Evolutionary conservation across 2,113 vertebrate genomes (phyloP), one percentile per base, ranked within the genome.

Genomic region (Indicator indicator): DNA sequence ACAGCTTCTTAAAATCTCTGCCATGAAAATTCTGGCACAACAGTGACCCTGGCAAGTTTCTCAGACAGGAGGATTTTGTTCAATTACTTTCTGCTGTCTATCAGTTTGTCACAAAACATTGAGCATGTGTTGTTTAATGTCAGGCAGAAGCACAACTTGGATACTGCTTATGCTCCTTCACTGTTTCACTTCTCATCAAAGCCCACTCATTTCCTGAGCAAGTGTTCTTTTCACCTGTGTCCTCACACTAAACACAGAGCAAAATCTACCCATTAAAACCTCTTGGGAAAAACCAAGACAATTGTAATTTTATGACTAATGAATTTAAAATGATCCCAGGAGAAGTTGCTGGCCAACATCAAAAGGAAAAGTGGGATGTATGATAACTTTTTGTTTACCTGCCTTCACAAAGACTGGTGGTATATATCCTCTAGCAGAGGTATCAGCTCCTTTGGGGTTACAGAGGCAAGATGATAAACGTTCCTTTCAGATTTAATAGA

Each of bases 51-150:
- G 59, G 82, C 79, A 91, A 55, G 58, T 83, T 86, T 75, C 54
- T 95, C 73, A 94, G 33, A 44, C 54, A 86, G 72, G 33, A 95
- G 44, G 21, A 69, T 90, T 94, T 95, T 94, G 69, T 78, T 93
- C 94, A 52, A 0, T 88, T 86, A 93, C 65, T 89, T 88, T 93
- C 87, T 91, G 38, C 69, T 83, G n/a, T 86, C 58, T 72, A 93
- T 93, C 79, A 42, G 68, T 88, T 94, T 93, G 91, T 95, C 88
- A 18, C 40, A 67, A 95, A 95, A 95, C 16, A 14, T 70, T 93
- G 85, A 96, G 56, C 95, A 96, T 96, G 89, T 95, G 93, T 94
- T 95, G 93, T 97, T 97, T 95, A 97, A 96, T 88, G 89, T 91
- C 91, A 95, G 44, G 80, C 83, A 90, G 90, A 95, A 95, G 79